Base-by-base conservation (phyloP, 2,888 invertebrate species). In the Schrankia costaestrigalis region DNA sequence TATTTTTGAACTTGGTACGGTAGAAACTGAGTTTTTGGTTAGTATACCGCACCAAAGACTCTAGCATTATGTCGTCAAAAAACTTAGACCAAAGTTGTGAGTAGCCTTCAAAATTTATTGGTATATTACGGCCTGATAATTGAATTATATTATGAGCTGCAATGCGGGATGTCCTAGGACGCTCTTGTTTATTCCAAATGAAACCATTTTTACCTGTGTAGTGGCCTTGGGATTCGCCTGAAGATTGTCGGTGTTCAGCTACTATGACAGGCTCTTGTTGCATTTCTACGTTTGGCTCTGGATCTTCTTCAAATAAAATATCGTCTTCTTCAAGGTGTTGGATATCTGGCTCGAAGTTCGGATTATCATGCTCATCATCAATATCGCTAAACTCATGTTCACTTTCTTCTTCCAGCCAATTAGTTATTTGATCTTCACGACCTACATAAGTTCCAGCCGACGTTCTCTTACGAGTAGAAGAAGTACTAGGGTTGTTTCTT, bases 1-100 rank as follows among this genome's bases (percentile, higher is more conserved):
- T 26, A 29, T 46, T 29, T 43, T 39, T 38, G 29, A 22, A 22
- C 9, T 22, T 22, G 22, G 9, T 22, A 22, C 22, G 42, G 28
- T 49, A 49, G 12, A 8, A 26, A 40, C 31, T 36, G 14, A 46
- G 41, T 46, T 49, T 49, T 26, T 49, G 45, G 34, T 49, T 49
- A 11, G 45, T 40, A 37, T 17, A 35, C 38, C 10, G 17, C 26
- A 36, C 29, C 30, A 41, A n/a, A 41, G 26, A 32, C 38, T 41
- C 30, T 35, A 47, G 24, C 34, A 47, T 43, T 38, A 35, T 29
- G 19, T 13, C 25, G 35, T 44, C 43, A 36, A 47, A 30, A 11
- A 43, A 35, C 28, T 43, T 44, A 30, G 33, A 38, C 43, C 41
- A 47, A 35, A 43, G 43, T 35, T 37, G 37, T 12, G 12, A 35